Percentiles rank a stretch among this genome's conserved stretches.
Conservation (phyloP, 2,888 invertebrate genomes). For the Aphelenchoides bicaudatus region DNA sequence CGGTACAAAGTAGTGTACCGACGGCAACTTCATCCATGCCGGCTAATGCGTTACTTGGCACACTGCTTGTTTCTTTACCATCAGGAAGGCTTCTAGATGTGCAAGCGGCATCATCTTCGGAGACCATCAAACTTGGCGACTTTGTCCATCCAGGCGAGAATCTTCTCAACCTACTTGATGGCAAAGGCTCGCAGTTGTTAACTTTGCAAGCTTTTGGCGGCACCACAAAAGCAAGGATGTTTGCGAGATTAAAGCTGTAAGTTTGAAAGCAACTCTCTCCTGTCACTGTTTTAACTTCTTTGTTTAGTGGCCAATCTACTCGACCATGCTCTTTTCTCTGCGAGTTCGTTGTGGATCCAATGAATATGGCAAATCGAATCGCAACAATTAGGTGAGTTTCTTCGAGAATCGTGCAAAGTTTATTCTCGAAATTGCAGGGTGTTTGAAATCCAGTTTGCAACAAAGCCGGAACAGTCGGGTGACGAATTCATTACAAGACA, state of each 20-base stretch:
- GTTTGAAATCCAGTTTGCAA: conserved; percentile 27
- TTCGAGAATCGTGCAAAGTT: too few species aligned
- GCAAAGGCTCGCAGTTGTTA: conserved; percentile 41
- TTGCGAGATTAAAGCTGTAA: conserved; percentile 39
- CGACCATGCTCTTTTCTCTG: conserved; percentile 53
- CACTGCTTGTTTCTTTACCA: conserved; percentile 26
- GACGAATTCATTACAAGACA: conserved; percentile 54
- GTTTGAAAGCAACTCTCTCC: conserved; percentile 13
- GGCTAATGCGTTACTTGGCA: conserved; percentile 21
- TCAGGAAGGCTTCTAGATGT: conserved; percentile 28
- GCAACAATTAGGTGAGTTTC: conserved; percentile 27
- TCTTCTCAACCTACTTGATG: conserved; percentile 32
- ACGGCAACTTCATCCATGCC: conserved; percentile 10
- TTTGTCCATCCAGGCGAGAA: neutral
- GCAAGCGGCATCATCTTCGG: conserved; percentile 13
- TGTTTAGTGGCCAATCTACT: conserved; percentile 11
- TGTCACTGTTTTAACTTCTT: neutral
- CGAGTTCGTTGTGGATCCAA: conserved; percentile 42
- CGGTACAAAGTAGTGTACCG: too few species aligned
- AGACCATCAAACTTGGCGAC: neutral
- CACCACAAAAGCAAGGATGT: conserved; percentile 38
- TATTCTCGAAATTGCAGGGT: too few species aligned
- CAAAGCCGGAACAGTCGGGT: neutral
- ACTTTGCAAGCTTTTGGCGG: conserved; percentile 41
- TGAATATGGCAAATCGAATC: conserved; percentile 26